Base-by-base conservation (phyloP, 2,888 invertebrate genomes). In the Eudemis profundana region DNA sequence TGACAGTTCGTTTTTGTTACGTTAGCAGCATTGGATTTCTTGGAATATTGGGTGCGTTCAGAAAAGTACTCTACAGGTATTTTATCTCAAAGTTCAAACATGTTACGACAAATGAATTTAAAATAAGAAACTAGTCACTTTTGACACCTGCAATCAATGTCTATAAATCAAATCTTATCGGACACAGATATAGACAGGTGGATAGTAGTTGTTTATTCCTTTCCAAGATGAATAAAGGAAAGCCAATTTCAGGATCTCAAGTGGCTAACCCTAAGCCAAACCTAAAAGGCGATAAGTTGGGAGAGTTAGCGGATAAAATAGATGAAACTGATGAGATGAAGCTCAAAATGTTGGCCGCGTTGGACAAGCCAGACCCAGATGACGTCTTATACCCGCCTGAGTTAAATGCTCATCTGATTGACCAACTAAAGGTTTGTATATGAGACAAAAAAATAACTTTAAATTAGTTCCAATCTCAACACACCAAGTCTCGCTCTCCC, bases 371-470 rank as follows among this genome's bases (percentile, higher is more conserved):
- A 0, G 87, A 88, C 3, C 76, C 89, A 10, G 89, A 90, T 12
- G 92, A 93, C 76, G 76, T 91, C 29, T 75, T 94, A 40, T 94
- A 94, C 77, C 94, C 94, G 0, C 87, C 93, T 40, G 94, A 95
- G 77, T 74, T 94, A n/a, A 94, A 94, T 78, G 85, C 87, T 33
- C 94, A 93, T 82, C 82, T 95, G 54, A 89, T 93, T 69, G 93
- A 93, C 68, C 93, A 94, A 75, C 85, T 95, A 38, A 91, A 93
- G 84, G 95, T 95, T 29, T 21, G 17, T 23, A 14, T 17, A 2
- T n/a, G n/a, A n/a, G 3, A 14, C 0, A n/a, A 21, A 8, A 33
- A 29, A 27, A 42, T 42, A 19, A 27, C 10, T 40, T 5, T 15
- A 17, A 36, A 29, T 3, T 27, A 10, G 17, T 27, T 0, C 5